Conservation (phyloP, 30 jellyfish, hydroid and myxozoan species). For the Catostylus mosaicus region DNA sequence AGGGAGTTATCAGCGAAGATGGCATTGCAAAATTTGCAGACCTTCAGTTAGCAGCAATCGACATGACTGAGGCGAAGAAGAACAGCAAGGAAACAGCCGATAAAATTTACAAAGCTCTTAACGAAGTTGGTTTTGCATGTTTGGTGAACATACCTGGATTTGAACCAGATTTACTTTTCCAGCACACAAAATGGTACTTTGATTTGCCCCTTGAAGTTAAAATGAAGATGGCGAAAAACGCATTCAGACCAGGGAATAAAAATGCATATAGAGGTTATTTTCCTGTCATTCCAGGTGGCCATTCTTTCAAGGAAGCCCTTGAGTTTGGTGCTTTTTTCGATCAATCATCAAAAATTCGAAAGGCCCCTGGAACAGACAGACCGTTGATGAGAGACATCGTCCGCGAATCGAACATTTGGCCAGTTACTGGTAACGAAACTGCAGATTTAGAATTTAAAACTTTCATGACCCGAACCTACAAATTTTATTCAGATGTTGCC, state of each 20-base stretch:
- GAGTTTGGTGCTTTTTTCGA: conserved; percentile 71
- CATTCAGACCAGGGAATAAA: conserved; percentile 49
- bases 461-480: conserved; percentile 37
- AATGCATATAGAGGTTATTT: conserved; percentile 77
- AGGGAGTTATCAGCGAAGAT: not conserved
- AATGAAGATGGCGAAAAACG: conserved; percentile 69
- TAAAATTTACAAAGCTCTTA: conserved; percentile 40
- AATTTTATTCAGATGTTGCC: conserved; percentile 29
- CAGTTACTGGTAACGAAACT: conserved; percentile 45
- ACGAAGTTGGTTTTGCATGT: conserved; percentile 81
- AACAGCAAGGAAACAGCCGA: conserved; percentile 28
- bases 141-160: conserved; percentile 63
- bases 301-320: conserved; percentile 83
- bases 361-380: conserved; percentile 47
- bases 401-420: conserved; percentile 82
- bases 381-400: conserved; percentile 74
- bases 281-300: conserved; percentile 87
- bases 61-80: conserved; percentile 42
- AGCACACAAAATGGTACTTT: conserved; percentile 82
- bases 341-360: not conserved
- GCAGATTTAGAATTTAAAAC: conserved; percentile 37
- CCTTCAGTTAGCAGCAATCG: conserved; percentile 42
- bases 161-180: conserved; percentile 70
- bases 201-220: conserved; percentile 61
- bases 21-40: not conserved